Percentiles rank a stretch among this genome's conserved stretches.
phyloP scores from a whole-genome alignment of 2,888 invertebrate genomes.

The Hydraecia micacea region DNA sequence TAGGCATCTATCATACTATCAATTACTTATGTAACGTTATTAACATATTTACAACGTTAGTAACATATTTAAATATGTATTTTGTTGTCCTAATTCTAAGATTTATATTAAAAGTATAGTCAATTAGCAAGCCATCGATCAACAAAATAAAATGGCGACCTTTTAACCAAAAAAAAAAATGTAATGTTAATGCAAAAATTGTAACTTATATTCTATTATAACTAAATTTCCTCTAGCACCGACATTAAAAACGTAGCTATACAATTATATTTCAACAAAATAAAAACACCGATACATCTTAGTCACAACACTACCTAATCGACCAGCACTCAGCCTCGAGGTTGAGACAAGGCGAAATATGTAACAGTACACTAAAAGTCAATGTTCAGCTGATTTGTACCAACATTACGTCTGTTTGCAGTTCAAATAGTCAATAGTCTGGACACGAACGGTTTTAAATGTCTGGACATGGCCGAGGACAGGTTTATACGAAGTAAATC shows the following conservation, averaged over 20 bases:
- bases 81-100: not conserved
- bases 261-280: not conserved
- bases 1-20: no score
- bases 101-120: not conserved
- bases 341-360: conserved; percentile 67
- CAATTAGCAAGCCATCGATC: not conserved
- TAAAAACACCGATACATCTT: conserved; percentile 26
- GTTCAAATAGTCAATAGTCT: conserved; percentile 34
- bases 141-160: not conserved
- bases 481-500: conserved; percentile 37
- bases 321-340: conserved; percentile 72
- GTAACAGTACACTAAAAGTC: conserved; percentile 51
- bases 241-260: not conserved
- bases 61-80: not conserved
- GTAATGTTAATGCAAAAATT: no score
- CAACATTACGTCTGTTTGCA: conserved; percentile 26
- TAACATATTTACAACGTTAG: not conserved
- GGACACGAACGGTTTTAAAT: not conserved
- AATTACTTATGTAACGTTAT: not conserved
- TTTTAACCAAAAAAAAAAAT: not conserved
- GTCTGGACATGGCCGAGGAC: conserved; percentile 40
- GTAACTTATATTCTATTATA: not conserved
- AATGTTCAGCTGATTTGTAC: conserved; percentile 26
- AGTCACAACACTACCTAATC: conserved; percentile 52
- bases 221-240: not conserved